Evolutionary conservation across 2,113 vertebrate genomes (phyloP), one percentile per base, ranked within the genome.

Genomic region (Silurus asotus): DNA sequence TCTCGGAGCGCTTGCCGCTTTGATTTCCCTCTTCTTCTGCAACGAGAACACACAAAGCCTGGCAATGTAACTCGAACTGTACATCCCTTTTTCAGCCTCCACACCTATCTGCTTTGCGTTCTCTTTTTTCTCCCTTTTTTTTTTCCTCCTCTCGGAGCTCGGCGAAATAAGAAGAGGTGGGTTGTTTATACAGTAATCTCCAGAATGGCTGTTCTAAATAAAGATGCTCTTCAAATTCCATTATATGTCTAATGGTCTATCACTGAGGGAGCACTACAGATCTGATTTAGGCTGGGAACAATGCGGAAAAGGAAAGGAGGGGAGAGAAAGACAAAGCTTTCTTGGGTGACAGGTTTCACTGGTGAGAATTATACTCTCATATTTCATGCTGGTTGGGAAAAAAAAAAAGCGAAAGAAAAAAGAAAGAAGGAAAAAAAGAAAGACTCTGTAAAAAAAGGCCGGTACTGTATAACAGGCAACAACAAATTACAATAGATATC

Each of bases 221-320:
- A 90, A 91, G 90, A 90, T 89, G 91, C 88, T 91, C 88, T 91
- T 90, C 90, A 91, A 89, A 91, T 92, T 91, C 89, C 88, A 90
- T 90, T 90, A 90, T 89, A 89, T 89, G 84, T 90, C 86, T 90
- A 91, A 91, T 88, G 83, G 90, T 90, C 88, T 89, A 89, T 90
- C 87, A 86, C 83, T 82, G 88, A 89, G 85, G 86, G 87, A 85
- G 88, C 85, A 90, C 90, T 90, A 89, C 83, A 84, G 88, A 90
- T 90, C 85, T 84, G 88, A 90, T 89, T 90, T 88, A 89, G 89
- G 83, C 83, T 65, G 84, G 58, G 87, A 87, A 90, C 88, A 89
- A 86, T 89, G 84, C 83, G 2, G 81, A 83, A 82, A 37, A 85
- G 69, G 84, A 86, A 87, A 78, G 79, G 87, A 83, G 83, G 79